Evolutionary conservation across 2,113 vertebrate genomes (phyloP), one percentile per base, ranked within the genome.

Genomic region (Podilymbus podiceps): DNA sequence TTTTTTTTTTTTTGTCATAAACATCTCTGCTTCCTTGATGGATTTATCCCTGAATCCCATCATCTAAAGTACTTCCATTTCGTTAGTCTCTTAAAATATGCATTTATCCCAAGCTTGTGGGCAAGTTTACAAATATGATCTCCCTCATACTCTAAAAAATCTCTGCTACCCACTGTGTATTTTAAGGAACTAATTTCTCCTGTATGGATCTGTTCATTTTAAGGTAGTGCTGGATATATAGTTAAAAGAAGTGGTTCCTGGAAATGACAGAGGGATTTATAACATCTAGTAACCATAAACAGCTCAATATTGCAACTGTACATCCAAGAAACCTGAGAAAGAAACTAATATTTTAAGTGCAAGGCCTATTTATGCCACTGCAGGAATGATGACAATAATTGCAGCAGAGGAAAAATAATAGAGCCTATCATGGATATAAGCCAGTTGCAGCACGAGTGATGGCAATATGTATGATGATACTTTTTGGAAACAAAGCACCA

Each of bases 31-130:
- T 97, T 69, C 49, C 60, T 93, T 78, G 30, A 2, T 27, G 9
- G 2, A 33, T 85, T 84, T 15, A 59, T 88, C 95, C 47, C 76
- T 88, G 49, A 50, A 64, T 95, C 69, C 11, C 91, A 44, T 96
- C 86, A 94, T 82, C 72, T 79, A 58, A 83, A 71, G 68, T 88
- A 74, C 67, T 89, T 95, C 55, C 74, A 90, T 93, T 94, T 88
- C 60, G 47, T 38, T 21, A 77, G 49, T 77, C 49, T 92, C 84
- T 67, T 68, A 52, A 90, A 92, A 63, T 58, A 67, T 3, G 22
- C 72, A 30, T 58, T 84, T 89, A 75, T 66, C 25, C 31, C 27
- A 69, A 35, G 64, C 18, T 91, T 76, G 63, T 33, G 19, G 53
- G 38, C 4, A 8, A 15, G 35, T 52, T 89, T 86, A 28, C 52